These are phyloP conservation scores for Cotesia congregata DNA, from an alignment of 2,888 invertebrate species.

Conservation along the genomic window DNA sequence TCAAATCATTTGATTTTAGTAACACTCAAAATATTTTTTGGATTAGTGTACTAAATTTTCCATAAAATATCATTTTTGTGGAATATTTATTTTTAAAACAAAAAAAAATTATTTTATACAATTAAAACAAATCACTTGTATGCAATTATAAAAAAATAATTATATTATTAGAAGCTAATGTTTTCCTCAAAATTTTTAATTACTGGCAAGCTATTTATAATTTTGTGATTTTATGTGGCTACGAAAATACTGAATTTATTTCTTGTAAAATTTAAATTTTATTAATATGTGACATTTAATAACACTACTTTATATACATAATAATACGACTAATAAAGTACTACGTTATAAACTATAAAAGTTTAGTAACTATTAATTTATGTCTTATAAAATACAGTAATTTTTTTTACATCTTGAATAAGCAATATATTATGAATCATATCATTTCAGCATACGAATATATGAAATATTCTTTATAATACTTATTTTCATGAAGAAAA, in stretches of 20 bases:
- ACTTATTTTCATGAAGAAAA: not conserved
- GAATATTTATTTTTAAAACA: too few species aligned
- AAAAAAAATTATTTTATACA: too few species aligned
- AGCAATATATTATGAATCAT: not conserved
- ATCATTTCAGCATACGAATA: not conserved
- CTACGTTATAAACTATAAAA: not conserved
- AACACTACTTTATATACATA: not conserved
- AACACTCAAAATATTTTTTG: not conserved
- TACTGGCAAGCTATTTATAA: not conserved
- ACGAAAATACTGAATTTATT: not conserved
- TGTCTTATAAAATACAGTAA: not conserved
- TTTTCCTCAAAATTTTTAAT: too few species aligned
- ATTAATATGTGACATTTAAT: not conserved
- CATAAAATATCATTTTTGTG: not conserved
- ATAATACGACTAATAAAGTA: not conserved
- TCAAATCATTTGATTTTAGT: not conserved
- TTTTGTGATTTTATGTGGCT: not conserved
- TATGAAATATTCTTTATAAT: not conserved
- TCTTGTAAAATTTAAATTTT: not conserved
- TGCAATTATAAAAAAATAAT: too few species aligned
- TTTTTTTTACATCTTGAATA: not conserved
- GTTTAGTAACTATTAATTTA: not conserved
- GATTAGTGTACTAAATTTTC: not conserved
- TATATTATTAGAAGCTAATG: too few species aligned
- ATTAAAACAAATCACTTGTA: too few species aligned